A percentile compares a stretch with the other conserved stretches of the same genome.
These are phyloP conservation scores for Drosophila flavopinicola DNA, from an alignment of 2,888 invertebrate species.

Conservation along the genomic window DNA sequence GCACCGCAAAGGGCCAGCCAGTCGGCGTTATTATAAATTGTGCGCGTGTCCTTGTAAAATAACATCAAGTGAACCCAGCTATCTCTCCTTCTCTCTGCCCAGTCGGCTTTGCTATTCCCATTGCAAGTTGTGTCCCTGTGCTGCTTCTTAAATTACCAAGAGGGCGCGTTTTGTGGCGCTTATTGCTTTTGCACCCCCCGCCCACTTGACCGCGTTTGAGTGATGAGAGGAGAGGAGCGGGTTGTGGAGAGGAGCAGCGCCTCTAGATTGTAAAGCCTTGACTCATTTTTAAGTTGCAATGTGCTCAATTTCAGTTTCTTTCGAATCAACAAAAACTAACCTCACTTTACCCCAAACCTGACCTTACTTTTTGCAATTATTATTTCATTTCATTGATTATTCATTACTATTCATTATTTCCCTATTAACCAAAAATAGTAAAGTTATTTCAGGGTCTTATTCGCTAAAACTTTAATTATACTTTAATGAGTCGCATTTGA, in stretches of 20 bases:
- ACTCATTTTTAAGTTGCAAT: conserved; percentile 46
- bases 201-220: conserved; percentile 26
- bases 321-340: too few relatives aligned
- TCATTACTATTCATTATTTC: too few relatives aligned
- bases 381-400: too few relatives aligned
- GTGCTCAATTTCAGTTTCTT: too few relatives aligned
- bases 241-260: background rate
- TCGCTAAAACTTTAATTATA: too few relatives aligned
- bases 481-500: too few relatives aligned
- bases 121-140: conserved; percentile 53
- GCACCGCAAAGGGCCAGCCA: conserved; percentile 16
- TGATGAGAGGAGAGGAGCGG: conserved; percentile 2
- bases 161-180: conserved; percentile 58
- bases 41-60: conserved; percentile 80
- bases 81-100: background rate
- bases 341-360: background rate
- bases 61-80: conserved; percentile 68
- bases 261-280: conserved; percentile 33
- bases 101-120: background rate
- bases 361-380: background rate
- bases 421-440: too few relatives aligned
- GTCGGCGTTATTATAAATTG: conserved; percentile 75
- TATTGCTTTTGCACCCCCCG: conserved; percentile 50
- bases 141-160: conserved; percentile 72
- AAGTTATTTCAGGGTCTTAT: too few relatives aligned